Evolutionary conservation across 2,113 vertebrate genomes (phyloP).

Genomic region (Microcebus jonahi): DNA sequence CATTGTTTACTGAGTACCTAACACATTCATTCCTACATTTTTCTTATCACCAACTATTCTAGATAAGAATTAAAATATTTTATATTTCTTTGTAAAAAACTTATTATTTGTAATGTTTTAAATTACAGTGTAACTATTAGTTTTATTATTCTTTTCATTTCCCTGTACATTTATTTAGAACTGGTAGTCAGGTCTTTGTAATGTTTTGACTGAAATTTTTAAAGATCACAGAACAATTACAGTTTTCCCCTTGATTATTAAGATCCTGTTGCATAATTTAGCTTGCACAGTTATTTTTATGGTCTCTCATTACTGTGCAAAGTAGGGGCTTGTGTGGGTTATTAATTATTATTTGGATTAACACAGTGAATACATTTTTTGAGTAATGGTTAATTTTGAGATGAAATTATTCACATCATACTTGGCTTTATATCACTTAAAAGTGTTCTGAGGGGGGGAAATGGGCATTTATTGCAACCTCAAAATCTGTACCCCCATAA

Average conservation of each 20-base stretch:
- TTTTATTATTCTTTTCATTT: slow-evolving; percentile 17
- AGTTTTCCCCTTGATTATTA: not conserved
- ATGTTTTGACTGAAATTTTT: slow-evolving; percentile 11
- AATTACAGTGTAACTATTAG: not conserved
- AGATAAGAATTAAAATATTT: not conserved
- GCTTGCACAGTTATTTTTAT: not conserved
- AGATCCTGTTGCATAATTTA: not conserved
- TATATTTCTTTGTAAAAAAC: not conserved
- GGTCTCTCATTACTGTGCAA: not conserved
- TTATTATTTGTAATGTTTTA: not conserved
- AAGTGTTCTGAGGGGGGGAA: slow-evolving; percentile 23
- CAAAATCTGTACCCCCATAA: too few relatives aligned
- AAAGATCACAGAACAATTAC: not conserved
- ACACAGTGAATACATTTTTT: not conserved
- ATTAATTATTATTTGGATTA: not conserved
- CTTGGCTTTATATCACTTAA: slow-evolving; percentile 30
- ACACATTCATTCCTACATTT: not conserved
- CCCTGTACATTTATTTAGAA: not conserved
- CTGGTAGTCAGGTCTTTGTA: not conserved
- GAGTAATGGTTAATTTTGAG: slow-evolving; percentile 12
- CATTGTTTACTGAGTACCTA: not conserved
- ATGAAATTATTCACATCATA: slow-evolving; percentile 6
- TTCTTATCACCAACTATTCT: not conserved
- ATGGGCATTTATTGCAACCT: too few relatives aligned
- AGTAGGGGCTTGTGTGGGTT: not conserved